Base-by-base conservation (phyloP, 1,140 invertebrate genomes). In the Galendromus occidentalis region DNA sequence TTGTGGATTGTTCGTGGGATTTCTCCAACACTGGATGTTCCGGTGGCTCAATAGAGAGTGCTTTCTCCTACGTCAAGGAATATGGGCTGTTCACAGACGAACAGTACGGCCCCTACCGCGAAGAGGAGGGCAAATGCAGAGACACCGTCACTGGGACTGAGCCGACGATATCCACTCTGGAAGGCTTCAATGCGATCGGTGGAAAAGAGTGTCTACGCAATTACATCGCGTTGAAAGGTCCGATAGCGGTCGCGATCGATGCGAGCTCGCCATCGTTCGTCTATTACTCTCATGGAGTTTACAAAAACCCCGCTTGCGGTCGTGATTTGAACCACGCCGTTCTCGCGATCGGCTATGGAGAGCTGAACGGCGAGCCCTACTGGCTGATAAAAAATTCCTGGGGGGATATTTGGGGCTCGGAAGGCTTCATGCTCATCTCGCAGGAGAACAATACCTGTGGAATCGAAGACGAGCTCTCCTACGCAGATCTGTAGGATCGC, bases 1-100 rank as follows among this genome's bases (percentile, higher is more conserved):
- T 97, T 44, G 84, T 97, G 67, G 92, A 96, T 78, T 97, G 92
- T 76, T 90, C 87, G 1, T 71, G 74, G 0, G 83, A 82, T 66
- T 93, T 86, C 72, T 1, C 20, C 18, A 95, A 96, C 76, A 95
- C 96, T 77, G 93, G 88, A 2, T 96, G 92, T 76, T 91, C 96
- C 78, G 92, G 92, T 25, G 92, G 92, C 51, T 79, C 80, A 69
- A 94, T 88, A 75, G 79, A 89, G n/a, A n/a, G n/a, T 66, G 83
- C 88, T 0, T 95, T 94, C 73, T 80, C 89, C 68, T 96, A 87
- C 85, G 91, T 96, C 71, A 83, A 88, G 80, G 87, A 90, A 75
- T 84, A 87, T 71, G 85, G 91, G 64, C 80, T 95, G 4, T 39
- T 9, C 4, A 6, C 9, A 39, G 4, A 93, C 72, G 88, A 90